Base-by-base conservation (phyloP, 2,797 vertebrate species). In the Salarias fasciatus region DNA sequence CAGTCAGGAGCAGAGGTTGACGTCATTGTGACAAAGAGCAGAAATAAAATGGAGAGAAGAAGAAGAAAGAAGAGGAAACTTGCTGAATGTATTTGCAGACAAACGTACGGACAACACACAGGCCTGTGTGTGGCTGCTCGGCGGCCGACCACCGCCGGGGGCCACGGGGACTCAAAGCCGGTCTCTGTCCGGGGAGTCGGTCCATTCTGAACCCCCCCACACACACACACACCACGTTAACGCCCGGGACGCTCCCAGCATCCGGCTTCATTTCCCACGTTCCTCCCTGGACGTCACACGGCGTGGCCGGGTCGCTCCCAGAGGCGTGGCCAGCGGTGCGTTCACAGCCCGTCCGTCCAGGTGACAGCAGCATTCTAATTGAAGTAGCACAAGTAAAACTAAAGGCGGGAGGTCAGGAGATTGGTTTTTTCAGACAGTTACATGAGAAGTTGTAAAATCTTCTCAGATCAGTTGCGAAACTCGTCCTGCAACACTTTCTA, bases 241-340 rank as follows among this genome's bases (percentile, higher is more conserved):
- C 57, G 48, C 44, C 37, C 30, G n/a, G 43, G 58, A 13, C 13
- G 58, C 61, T 69, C 31, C 3, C 43, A 52, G 44, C 36, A 28
- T 68, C 73, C 70, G 63, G 43, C 75, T 24, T 58, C 52, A 43
- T 77, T 68, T 69, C 28, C 56, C 72, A 77, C 75, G 87, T 86
- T 88, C 83, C 73, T 53, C 65, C 43, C 33, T 9, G 33, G 9
- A 35, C 33, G 33, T 35, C 33, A 35, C 33, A 6, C n/a, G 33
- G 35, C 33, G 5, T 9, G 33, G 35, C 35, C 33, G 9, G 6
- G 33, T 35, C 33, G 35, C 9, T 35, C 1, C 33, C 6, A 35
- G 33, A 35, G 36, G 10, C 36, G 9, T 38, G 4, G 38, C 38
- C 36, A 11, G 11, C 0, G 47, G 50, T 13, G 45, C 14, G 15